A percentile compares a stretch with the other conserved stretches of the same genome.
These are phyloP conservation scores for Dromas ardeola DNA, from an alignment of 2,113 vertebrate species.

Conservation along the genomic window DNA sequence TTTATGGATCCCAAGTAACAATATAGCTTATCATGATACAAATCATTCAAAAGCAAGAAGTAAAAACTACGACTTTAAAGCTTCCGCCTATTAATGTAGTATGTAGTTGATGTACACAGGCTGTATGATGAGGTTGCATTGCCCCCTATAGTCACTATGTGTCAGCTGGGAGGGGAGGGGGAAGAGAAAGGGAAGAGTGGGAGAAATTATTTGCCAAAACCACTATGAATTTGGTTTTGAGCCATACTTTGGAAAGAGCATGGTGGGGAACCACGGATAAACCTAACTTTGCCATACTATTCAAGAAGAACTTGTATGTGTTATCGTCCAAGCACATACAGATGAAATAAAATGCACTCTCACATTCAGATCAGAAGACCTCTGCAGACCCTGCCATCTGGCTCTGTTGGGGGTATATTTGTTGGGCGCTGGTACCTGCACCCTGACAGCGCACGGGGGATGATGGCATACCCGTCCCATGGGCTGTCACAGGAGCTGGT, in stretches of 20 bases:
- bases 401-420: not conserved
- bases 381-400: not conserved
- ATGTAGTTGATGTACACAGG: not conserved
- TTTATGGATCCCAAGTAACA: not conserved
- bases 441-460: fast-evolving
- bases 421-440: not conserved
- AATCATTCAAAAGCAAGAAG: slow-evolving; percentile 16
- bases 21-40: not conserved
- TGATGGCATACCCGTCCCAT: fast-evolving
- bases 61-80: not conserved
- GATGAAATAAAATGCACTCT: not conserved
- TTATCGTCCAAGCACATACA: not conserved
- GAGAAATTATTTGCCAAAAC: not conserved
- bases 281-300: not conserved
- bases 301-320: not conserved
- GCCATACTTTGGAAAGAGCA: not conserved
- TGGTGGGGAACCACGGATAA: not conserved
- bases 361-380: not conserved
- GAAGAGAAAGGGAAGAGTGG: not conserved
- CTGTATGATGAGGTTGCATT: slow-evolving; percentile 72
- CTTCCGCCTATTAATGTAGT: not conserved
- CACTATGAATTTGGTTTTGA: not conserved
- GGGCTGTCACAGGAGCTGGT: not conserved
- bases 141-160: slow-evolving; percentile 76
- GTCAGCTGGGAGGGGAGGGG: slow-evolving; percentile 20